Conservation (phyloP, 2,797 vertebrate genomes). For the Luscinia luscinia region DNA sequence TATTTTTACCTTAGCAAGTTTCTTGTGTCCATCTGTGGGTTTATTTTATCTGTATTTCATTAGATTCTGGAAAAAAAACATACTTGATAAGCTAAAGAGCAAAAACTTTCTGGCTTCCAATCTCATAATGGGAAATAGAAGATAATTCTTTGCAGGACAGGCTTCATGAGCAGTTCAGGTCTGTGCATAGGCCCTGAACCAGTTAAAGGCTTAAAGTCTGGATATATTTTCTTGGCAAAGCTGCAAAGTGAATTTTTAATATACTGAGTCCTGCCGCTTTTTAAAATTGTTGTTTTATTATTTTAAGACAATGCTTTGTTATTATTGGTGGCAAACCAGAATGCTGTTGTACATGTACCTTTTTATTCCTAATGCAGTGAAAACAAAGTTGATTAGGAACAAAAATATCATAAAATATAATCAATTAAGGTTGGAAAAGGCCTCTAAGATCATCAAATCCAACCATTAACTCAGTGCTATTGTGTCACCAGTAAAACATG, state of each 20-base stretch:
- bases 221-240: background rate
- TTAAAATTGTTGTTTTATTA: background rate
- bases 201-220: background rate
- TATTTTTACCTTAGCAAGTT: background rate
- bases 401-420: background rate
- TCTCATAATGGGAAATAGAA: background rate
- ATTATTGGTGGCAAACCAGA: background rate
- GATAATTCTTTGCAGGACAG: background rate
- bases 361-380: background rate
- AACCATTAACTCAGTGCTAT: accelerated
- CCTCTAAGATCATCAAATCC: background rate
- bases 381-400: background rate
- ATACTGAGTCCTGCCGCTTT: background rate
- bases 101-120: background rate
- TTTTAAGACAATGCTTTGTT: background rate
- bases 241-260: background rate
- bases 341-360: background rate
- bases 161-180: background rate
- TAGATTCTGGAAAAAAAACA: background rate
- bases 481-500: background rate
- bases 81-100: background rate
- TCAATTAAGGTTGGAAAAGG: background rate
- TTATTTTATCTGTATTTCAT: background rate
- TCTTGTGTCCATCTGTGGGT: background rate
- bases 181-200: background rate